Evolutionary conservation across 2,113 vertebrate genomes (phyloP), one percentile per base, ranked within the genome.

Genomic region (Onychostruthus taczanowskii): DNA sequence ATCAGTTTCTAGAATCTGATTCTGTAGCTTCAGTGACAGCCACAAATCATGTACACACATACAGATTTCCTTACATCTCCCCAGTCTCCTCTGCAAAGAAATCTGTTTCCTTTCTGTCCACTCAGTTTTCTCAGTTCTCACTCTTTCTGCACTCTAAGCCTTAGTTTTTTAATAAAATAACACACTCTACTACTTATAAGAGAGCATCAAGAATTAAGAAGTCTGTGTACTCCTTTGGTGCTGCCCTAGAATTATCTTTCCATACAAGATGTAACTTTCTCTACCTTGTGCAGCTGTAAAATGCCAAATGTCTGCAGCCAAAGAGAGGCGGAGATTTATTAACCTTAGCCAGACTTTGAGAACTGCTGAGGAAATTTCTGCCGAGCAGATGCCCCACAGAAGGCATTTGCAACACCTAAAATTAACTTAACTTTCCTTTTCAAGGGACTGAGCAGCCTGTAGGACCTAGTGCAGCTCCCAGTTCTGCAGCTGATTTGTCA

Each of bases 311-410:
- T 92, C 66, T 79, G 69, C 81, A 94, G 74, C 58, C 3, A 27
- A 39, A 91, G 77, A 61, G 55, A 87, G 44, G 61, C 77, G 90
- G 37, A 92, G 93, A 93, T 96, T 96, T 96, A 95, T 94, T 90
- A 90, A 74, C 62, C 83, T 69, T 62, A 93, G 73, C 61, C 93
- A 92, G 94, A 58, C 53, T 90, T 90, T 23, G 56, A 92, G 84
- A 92, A 58, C 41, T 7, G 21, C 62, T 84, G 83, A 92, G 58
- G 68, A 95, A 92, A 95, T 92, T 95, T 94, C 94, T 96, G 86
- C 69, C 0, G 18, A 92, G 90, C 94, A 94, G 93, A 92, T 89
- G 92, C 83, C 88, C 76, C 0, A 0, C 44, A 81, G 87, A 96
- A 95, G 46, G 72, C 55, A 74, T 87, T 80, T 86, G 82, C 63